phyloP scores from a whole-genome alignment of 1,140 invertebrate species.

The Periplaneta americana region DNA sequence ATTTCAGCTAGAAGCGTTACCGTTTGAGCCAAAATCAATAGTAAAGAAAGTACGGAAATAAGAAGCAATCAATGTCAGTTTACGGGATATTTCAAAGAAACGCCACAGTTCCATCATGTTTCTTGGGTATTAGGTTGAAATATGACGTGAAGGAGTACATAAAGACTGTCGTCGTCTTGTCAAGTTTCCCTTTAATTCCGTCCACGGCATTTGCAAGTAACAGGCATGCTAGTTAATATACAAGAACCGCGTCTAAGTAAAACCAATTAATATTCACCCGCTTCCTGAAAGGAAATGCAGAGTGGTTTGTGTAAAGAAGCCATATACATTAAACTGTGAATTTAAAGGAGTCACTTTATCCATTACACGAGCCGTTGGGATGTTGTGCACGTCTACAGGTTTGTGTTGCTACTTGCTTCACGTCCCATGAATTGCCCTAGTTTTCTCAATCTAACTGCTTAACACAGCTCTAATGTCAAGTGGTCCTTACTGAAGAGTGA shows the following conservation, averaged over 20 bases:
- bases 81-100: too few relatives aligned
- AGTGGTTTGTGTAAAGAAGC: neutral
- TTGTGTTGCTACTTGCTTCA: neutral
- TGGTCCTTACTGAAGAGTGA: neutral
- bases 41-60: too few relatives aligned
- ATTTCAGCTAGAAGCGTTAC: too few relatives aligned
- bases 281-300: neutral
- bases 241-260: neutral
- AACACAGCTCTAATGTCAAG: neutral
- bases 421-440: neutral
- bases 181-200: too few relatives aligned
- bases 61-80: too few relatives aligned
- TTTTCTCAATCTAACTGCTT: neutral
- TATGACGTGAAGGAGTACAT: too few relatives aligned
- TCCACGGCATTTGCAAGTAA: too few relatives aligned
- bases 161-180: too few relatives aligned
- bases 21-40: too few relatives aligned
- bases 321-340: neutral
- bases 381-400: neutral
- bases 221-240: neutral
- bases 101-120: too few relatives aligned
- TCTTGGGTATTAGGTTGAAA: too few relatives aligned
- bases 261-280: neutral
- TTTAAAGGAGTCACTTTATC: neutral
- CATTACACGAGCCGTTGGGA: neutral